phyloP scores from a whole-genome alignment of 2,797 vertebrate species.

The Octomys mimax region DNA sequence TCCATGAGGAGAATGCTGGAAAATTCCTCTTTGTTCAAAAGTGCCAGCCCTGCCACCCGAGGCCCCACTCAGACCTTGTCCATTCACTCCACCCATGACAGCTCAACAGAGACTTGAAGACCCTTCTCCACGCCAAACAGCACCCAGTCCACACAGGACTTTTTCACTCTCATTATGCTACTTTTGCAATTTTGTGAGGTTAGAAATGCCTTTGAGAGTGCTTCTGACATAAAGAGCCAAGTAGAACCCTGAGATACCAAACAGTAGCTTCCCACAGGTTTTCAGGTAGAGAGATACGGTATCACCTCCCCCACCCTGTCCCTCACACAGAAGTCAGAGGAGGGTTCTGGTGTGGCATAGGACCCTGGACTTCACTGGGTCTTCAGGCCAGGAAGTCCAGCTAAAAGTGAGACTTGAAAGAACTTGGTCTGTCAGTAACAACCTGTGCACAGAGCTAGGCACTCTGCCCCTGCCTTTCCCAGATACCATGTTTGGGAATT shows the following conservation, averaged over 20 bases:
- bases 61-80: not conserved
- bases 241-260: not conserved
- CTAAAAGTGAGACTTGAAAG: not conserved
- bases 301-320: not conserved
- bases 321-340: not conserved
- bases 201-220: not conserved
- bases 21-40: slow-evolving; percentile 47
- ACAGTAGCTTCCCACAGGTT: not conserved
- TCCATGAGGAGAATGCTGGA: not conserved
- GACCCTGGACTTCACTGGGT: not conserved
- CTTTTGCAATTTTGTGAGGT: slow-evolving; percentile 19
- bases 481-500: not conserved
- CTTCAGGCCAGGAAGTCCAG: not conserved
- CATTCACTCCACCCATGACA: not conserved
- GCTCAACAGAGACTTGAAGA: slow-evolving; percentile 35
- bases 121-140: slow-evolving; percentile 10
- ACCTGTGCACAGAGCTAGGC: not conserved
- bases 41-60: not conserved
- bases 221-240: not conserved
- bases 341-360: not conserved
- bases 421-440: not conserved
- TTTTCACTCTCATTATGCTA: not conserved
- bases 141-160: not conserved
- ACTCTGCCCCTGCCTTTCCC: not conserved
- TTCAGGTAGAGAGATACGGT: not conserved